Percentiles rank a stretch among this genome's conserved stretches.
These are phyloP conservation scores for Holothuria glaberrima DNA, from an alignment of 35 echinoderm and acorn worm genomes.

Conservation along the genomic window DNA sequence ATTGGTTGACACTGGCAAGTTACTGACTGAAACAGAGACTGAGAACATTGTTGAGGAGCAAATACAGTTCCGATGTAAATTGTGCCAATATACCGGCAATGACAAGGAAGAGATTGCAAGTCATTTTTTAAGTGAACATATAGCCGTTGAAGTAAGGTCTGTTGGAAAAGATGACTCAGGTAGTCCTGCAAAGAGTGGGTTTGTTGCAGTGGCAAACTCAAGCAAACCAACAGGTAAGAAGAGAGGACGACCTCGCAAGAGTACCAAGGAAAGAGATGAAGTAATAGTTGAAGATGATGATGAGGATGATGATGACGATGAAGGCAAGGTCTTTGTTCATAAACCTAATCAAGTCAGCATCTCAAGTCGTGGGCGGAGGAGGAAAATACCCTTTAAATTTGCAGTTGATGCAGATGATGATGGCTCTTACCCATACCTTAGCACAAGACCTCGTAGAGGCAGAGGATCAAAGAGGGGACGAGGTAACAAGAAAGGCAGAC, in stretches of 20 bases:
- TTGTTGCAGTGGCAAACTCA: not conserved
- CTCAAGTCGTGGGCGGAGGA: constrained; percentile 36
- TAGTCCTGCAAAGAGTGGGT: not conserved
- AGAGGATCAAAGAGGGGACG: constrained; percentile 2
- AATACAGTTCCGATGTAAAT: constrained; percentile 74
- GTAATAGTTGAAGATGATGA: not conserved
- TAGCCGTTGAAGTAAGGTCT: constrained; percentile 62
- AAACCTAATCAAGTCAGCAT: constrained; percentile 45
- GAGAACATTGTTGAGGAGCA: constrained; percentile 19
- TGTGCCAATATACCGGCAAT: constrained; percentile 70
- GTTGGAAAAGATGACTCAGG: not conserved
- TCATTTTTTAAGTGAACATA: constrained; percentile 76
- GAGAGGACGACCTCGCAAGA: constrained; percentile 2
- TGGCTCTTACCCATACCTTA: constrained; percentile 37
- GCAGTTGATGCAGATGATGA: constrained; percentile 39
- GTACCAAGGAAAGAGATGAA: not conserved
- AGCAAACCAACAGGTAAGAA: constrained; percentile 14
- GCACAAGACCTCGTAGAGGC: not conserved
- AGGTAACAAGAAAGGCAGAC: constrained; percentile 7
- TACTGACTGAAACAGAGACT: not conserved
- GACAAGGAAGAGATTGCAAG: constrained; percentile 73
- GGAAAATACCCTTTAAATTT: constrained; percentile 57
- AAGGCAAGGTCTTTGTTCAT: constrained; percentile 18
- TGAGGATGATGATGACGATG: constrained; percentile 41
- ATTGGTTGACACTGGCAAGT: no score